Evolutionary conservation across 2,113 vertebrate genomes (phyloP), one percentile per base, ranked within the genome.

Genomic region (Thalassarche chlororhynchos): DNA sequence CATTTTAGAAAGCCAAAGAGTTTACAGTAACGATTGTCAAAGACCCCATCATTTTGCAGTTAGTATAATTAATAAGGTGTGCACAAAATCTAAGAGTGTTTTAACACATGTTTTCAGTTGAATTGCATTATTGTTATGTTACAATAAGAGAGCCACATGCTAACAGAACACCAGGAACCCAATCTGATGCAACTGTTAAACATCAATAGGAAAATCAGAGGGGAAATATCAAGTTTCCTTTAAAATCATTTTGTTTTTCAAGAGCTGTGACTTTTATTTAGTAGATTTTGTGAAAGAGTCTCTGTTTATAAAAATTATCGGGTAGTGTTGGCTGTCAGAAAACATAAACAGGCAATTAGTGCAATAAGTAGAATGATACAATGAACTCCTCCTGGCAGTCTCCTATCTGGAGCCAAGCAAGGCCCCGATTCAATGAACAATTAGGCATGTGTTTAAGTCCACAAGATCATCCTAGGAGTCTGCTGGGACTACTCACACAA

Each of bases 31-130:
- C 4, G 36, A 77, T 75, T 97, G 95, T 93, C 88, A 97, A 88
- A 93, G 95, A 97, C 46, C 85, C 97, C 95, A 75, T 97, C 95
- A 97, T 96, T 95, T 97, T 90, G 88, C 89, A 86, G 96, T 96
- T 97, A 97, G 93, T 81, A 93, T 97, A 97, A 97, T 97, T 96
- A 97, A 97, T 97, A 96, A 97, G 96, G 96, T 97, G 95, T 88
- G 93, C 92, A 86, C 79, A 60, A 80, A 97, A 90, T 88, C 78
- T 23, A 65, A 26, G 83, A 83, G 90, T 94, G 95, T 94, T 97
- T 97, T 69, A 80, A 80, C 95, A 96, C 90, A 86, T 16, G 70
- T 77, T 97, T 96, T 71, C 88, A 70, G 92, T 42, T 95, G 92
- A 96, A 95, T 94, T 95, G 80, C 68, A 66, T 97, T 86, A 91